These are phyloP conservation scores for Drosophila pseudotalamancana DNA, from an alignment of 2,888 invertebrate species.

Conservation along the genomic window DNA sequence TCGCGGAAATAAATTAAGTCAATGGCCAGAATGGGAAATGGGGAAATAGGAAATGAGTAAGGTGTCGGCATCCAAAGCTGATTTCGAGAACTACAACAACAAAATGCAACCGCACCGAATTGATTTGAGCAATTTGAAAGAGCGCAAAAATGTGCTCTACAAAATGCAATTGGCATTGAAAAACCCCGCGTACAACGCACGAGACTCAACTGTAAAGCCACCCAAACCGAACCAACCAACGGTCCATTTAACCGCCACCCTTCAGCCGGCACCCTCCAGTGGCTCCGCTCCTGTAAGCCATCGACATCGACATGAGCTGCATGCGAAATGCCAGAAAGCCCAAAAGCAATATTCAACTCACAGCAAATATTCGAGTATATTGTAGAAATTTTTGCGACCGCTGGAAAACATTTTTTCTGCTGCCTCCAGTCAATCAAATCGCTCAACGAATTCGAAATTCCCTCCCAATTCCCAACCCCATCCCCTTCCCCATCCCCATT, in stretches of 20 bases:
- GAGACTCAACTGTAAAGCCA: constrained; percentile 8
- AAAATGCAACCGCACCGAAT: constrained; percentile 70
- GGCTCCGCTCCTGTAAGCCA: not conserved
- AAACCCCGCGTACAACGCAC: constrained; percentile 20
- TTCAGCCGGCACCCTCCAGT: not conserved
- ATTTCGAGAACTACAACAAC: constrained; percentile 43
- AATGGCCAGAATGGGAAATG: constrained; percentile 35
- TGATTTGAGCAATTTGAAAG: constrained; percentile 70
- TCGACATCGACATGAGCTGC: constrained; percentile 50
- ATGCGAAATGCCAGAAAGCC: constrained; percentile 55
- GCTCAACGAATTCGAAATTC: constrained; percentile 40
- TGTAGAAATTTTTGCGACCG: constrained; percentile 42
- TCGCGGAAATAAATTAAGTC: constrained; percentile 64
- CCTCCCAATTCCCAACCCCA: not conserved
- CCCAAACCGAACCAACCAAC: constrained; percentile 1
- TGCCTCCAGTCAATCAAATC: constrained; percentile 56
- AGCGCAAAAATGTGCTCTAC: constrained; percentile 60
- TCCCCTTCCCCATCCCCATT: not conserved
- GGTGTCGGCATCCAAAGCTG: constrained; percentile 30
- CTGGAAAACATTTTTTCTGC: constrained; percentile 33
- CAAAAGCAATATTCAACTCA: constrained; percentile 57
- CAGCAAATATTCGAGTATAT: constrained; percentile 45
- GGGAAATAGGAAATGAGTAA: not conserved
- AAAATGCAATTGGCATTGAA: constrained; percentile 67
- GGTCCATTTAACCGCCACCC: constrained; percentile 10